Percentiles rank a stretch among this genome's conserved stretches.
Evolutionary conservation across 2,888 invertebrate species (phyloP).

Genomic region (Pemphredon lugubris): DNA sequence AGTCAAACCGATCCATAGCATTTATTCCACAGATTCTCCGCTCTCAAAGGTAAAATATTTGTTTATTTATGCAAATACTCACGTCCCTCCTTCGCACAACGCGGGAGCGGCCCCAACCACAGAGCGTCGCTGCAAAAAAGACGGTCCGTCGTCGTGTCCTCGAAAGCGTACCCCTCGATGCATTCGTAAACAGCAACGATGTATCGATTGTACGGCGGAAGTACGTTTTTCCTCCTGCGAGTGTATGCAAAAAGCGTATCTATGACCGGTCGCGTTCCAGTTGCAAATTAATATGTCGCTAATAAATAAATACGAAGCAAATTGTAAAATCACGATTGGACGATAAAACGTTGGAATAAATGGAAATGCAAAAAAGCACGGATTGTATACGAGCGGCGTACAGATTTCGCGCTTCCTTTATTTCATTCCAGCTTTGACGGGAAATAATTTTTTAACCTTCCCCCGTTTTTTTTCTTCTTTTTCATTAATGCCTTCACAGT

Average conservation of each 20-base stretch:
- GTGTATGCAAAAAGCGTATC: background rate
- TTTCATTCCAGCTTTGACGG: too few relatives aligned
- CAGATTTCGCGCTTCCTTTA: too few relatives aligned
- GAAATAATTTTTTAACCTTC: too few relatives aligned
- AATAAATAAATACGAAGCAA: background rate
- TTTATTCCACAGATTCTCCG: too few relatives aligned
- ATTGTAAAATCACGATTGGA: background rate
- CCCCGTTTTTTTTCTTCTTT: too few relatives aligned
- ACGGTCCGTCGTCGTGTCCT: conserved; percentile 80
- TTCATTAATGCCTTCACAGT: background rate
- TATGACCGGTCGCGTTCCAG: background rate
- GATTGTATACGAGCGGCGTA: too few relatives aligned
- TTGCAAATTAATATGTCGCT: background rate
- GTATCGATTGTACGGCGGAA: conserved; percentile 80
- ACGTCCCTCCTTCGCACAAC: conserved; percentile 74
- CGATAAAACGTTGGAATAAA: background rate
- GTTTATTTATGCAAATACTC: too few relatives aligned
- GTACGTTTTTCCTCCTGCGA: conserved; percentile 68
- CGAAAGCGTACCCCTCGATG: conserved; percentile 82
- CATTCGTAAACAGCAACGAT: conserved; percentile 84
- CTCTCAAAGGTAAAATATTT: too few relatives aligned
- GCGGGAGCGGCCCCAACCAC: conserved; percentile 84
- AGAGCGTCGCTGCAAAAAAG: conserved; percentile 83
- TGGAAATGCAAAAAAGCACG: background rate
- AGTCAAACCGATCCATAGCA: too few relatives aligned